Evolutionary conservation across 23 tunicate genomes (phyloP).

Genomic region (Clavelina lepadiformis): DNA sequence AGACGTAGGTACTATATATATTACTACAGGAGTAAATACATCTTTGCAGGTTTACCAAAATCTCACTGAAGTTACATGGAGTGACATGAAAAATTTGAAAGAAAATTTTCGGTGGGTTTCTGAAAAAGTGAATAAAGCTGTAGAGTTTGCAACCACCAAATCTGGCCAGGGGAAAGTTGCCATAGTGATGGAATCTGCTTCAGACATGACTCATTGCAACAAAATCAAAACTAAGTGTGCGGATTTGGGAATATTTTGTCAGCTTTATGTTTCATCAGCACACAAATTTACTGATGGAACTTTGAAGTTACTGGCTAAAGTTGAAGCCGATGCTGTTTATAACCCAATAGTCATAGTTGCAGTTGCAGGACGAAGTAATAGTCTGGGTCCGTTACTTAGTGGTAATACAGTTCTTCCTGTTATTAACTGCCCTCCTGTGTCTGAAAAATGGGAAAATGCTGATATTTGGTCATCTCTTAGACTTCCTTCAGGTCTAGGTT

Average conservation of each 20-base stretch:
- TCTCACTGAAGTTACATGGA: slow-evolving; percentile 37
- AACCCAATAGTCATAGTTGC: slow-evolving; percentile 71
- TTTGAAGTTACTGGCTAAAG: slow-evolving; percentile 49
- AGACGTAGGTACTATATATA: no score
- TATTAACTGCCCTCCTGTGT: slow-evolving; percentile 83
- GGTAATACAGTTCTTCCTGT: slow-evolving; percentile 78
- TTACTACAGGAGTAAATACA: no score
- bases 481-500: slow-evolving; percentile 85
- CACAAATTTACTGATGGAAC: slow-evolving; percentile 71
- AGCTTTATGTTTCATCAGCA: slow-evolving; percentile 71
- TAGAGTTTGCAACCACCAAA: background rate
- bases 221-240: slow-evolving; percentile 38
- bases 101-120: slow-evolving; percentile 85
- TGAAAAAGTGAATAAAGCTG: slow-evolving; percentile 20
- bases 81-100: slow-evolving; percentile 65
- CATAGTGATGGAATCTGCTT: slow-evolving; percentile 75
- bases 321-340: slow-evolving; percentile 45
- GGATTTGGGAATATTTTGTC: slow-evolving; percentile 36
- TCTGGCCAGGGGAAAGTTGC: slow-evolving; percentile 24
- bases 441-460: slow-evolving; percentile 51
- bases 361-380: slow-evolving; percentile 90
- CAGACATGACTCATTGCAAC: slow-evolving; percentile 78
- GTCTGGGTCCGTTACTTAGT: slow-evolving; percentile 81
- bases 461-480: slow-evolving; percentile 92
- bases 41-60: slow-evolving; percentile 75